phyloP scores from a whole-genome alignment of 2,797 vertebrate genomes.

The Manis pentadactyla region DNA sequence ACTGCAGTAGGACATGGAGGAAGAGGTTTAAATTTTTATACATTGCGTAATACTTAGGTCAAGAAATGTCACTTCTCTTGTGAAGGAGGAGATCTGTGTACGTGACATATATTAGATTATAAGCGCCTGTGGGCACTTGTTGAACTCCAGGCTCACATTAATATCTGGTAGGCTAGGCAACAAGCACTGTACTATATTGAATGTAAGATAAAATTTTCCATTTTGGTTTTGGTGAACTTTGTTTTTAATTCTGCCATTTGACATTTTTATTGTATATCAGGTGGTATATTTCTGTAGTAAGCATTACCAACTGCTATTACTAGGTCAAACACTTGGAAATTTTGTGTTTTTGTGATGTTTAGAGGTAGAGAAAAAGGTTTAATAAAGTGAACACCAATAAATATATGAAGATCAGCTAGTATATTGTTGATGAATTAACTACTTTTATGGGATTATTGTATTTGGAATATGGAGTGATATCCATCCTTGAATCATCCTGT shows the following conservation, averaged over 20 bases:
- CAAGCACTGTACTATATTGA: neutral
- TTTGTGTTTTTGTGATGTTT: neutral
- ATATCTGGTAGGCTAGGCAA: neutral
- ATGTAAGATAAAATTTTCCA: neutral
- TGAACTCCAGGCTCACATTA: neutral
- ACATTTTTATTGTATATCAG: neutral
- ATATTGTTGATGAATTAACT: neutral
- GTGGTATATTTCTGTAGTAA: neutral
- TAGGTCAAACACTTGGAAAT: neutral
- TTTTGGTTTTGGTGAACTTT: slow-evolving; percentile 42
- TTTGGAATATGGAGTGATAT: no score
- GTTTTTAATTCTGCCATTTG: slow-evolving; percentile 15
- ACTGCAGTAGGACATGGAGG: neutral
- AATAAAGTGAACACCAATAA: neutral
- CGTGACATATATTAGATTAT: neutral
- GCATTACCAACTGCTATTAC: neutral
- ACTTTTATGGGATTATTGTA: neutral
- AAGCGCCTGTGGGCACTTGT: neutral
- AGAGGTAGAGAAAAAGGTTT: neutral
- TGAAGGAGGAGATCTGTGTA: neutral
- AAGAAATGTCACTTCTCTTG: neutral
- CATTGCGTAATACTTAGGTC: neutral
- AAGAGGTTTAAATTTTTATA: neutral
- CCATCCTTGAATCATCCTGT: neutral
- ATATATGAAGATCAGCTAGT: neutral